Conservation (phyloP, 1,140 invertebrate species). For the Chionoecetes opilio region DNA sequence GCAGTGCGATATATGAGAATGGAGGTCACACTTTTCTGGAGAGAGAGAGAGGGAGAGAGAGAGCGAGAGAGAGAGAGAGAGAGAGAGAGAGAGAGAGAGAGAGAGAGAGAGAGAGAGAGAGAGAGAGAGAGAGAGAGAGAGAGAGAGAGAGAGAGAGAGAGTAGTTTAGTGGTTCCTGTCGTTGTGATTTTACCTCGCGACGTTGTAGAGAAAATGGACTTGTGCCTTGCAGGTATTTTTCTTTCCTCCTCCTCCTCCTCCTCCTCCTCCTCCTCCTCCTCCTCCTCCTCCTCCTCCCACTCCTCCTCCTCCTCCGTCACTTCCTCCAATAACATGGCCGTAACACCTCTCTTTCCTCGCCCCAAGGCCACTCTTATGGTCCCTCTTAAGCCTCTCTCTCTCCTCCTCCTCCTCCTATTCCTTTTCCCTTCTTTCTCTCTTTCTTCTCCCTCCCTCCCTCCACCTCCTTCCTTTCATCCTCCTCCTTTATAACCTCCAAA, state of each 20-base stretch:
- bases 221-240: no score
- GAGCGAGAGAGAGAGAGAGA: neutral
- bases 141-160: neutral
- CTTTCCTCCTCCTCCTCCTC: neutral
- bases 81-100: neutral
- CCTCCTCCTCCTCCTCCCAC: no score
- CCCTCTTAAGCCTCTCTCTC: neutral
- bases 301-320: neutral
- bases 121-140: neutral
- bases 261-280: neutral
- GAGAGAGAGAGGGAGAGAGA: neutral
- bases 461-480: neutral
- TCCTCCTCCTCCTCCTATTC: neutral
- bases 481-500: neutral
- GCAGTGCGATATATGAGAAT: neutral
- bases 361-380: neutral
- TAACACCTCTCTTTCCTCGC: neutral
- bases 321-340: neutral
- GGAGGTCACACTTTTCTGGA: neutral
- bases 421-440: neutral
- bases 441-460: neutral
- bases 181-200: no score
- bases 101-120: conserved; percentile 24
- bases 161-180: no score
- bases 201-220: no score